Evolutionary conservation across 2,797 vertebrate species (phyloP).

Genomic region (Phrynocephalus vlangalii): DNA sequence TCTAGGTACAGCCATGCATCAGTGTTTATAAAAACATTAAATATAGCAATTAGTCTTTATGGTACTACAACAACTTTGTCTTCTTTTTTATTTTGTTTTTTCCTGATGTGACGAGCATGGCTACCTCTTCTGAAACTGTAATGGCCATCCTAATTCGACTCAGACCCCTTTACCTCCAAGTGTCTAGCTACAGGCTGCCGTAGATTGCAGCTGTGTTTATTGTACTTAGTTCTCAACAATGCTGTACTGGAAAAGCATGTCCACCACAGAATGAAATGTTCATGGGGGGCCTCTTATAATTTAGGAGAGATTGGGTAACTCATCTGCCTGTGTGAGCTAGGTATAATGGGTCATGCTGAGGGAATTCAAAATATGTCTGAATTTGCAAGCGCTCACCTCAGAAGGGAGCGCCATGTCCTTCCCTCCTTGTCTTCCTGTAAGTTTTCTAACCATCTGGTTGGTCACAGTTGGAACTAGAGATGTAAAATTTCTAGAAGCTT

Average conservation of each 20-base stretch:
- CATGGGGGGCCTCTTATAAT: too few relatives aligned
- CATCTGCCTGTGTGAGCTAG: neutral
- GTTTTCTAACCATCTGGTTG: neutral
- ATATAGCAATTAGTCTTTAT: too few relatives aligned
- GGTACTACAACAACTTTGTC: too few relatives aligned
- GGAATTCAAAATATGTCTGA: too few relatives aligned
- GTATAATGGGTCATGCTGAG: neutral
- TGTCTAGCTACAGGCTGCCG: neutral
- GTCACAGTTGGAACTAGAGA: neutral
- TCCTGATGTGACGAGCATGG: too few relatives aligned
- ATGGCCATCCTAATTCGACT: too few relatives aligned
- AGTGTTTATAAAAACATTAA: neutral
- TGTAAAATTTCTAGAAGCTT: too few relatives aligned
- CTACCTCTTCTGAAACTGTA: too few relatives aligned
- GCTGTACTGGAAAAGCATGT: neutral
- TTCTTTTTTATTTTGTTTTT: too few relatives aligned
- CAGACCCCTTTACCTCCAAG: too few relatives aligned
- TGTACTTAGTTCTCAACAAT: neutral
- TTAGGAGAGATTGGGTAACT: neutral
- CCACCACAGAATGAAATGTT: neutral
- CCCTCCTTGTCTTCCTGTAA: neutral
- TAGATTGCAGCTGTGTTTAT: neutral
- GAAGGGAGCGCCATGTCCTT: neutral
- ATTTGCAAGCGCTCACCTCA: neutral
- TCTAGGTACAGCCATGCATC: neutral